Conservation (phyloP, 2,113 vertebrate genomes). For the Morone saxatilis region DNA sequence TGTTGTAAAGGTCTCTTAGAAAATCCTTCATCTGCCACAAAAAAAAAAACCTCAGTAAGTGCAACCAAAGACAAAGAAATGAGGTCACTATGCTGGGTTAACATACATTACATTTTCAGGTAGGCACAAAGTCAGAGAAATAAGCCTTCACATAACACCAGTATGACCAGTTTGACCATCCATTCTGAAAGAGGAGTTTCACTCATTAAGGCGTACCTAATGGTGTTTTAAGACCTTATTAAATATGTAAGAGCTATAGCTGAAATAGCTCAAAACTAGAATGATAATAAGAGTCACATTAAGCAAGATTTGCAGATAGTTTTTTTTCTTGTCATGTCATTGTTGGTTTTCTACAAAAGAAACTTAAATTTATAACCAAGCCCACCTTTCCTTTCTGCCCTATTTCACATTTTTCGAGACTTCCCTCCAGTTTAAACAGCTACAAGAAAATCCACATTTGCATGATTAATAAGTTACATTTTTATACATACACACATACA, state of each 20-base stretch:
- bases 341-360: slow-evolving; percentile 67
- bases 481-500: slow-evolving; percentile 79
- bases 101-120: slow-evolving; percentile 75
- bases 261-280: slow-evolving; percentile 61
- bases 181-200: slow-evolving; percentile 53
- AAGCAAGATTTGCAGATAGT: slow-evolving; percentile 53
- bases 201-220: slow-evolving; percentile 80
- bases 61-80: slow-evolving; percentile 71
- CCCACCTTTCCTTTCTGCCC: slow-evolving; percentile 43
- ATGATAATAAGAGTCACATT: slow-evolving; percentile 54
- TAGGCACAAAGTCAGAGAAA: slow-evolving; percentile 80
- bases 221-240: slow-evolving; percentile 74
- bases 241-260: slow-evolving; percentile 57
- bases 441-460: slow-evolving; percentile 84
- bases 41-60: slow-evolving; percentile 50
- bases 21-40: slow-evolving; percentile 66
- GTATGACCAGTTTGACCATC: slow-evolving; percentile 64
- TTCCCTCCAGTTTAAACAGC: slow-evolving; percentile 77
- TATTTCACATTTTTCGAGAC: slow-evolving; percentile 63
- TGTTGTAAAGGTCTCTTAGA: slow-evolving; percentile 47
- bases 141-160: slow-evolving; percentile 66
- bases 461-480: slow-evolving; percentile 85
- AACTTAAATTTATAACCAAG: slow-evolving; percentile 50
- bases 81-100: slow-evolving; percentile 66
- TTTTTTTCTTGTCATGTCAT: slow-evolving; percentile 50